These are phyloP conservation scores for Melieria crassipennis DNA, from an alignment of 2,888 invertebrate species.

Conservation along the genomic window DNA sequence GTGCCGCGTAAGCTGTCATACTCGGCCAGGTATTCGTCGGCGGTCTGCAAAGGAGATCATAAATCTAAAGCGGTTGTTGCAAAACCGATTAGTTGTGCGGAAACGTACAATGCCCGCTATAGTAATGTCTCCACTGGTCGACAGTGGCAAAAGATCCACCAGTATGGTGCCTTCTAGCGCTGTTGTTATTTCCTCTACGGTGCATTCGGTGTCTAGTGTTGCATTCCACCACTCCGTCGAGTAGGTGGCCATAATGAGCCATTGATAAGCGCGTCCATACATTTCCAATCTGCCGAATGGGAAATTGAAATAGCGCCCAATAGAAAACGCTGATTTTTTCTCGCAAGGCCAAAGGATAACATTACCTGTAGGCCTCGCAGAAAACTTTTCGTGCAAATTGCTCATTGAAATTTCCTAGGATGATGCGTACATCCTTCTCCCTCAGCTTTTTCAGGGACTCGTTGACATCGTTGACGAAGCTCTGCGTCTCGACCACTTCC, in stretches of 20 bases:
- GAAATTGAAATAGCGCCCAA: neutral
- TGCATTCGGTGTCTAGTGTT: slow-evolving; percentile 73
- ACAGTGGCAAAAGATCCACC: slow-evolving; percentile 86
- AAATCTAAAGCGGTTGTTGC: neutral
- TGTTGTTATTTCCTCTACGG: slow-evolving; percentile 75
- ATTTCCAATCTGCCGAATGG: slow-evolving; percentile 73
- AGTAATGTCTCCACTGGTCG: slow-evolving; percentile 86
- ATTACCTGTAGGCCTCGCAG: slow-evolving; percentile 83
- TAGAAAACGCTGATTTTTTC: neutral
- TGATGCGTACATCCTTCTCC: slow-evolving; percentile 92
- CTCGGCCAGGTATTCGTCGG: slow-evolving; percentile 85
- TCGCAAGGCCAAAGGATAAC: too few species aligned
- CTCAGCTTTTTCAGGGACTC: slow-evolving; percentile 82
- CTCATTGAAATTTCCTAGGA: slow-evolving; percentile 95
- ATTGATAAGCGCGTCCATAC: slow-evolving; percentile 93
- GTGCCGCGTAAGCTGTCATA: slow-evolving; percentile 83
- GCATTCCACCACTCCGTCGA: slow-evolving; percentile 79
- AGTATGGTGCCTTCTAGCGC: slow-evolving; percentile 90
- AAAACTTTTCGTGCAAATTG: slow-evolving; percentile 90
- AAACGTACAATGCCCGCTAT: slow-evolving; percentile 86
- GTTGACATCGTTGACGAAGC: slow-evolving; percentile 89
- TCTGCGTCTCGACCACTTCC: slow-evolving; percentile 87
- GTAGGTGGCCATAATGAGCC: slow-evolving; percentile 93
- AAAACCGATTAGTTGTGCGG: neutral
- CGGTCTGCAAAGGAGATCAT: slow-evolving; percentile 73